Evolutionary conservation across 2,113 vertebrate genomes (phyloP), one percentile per base, ranked within the genome.

Genomic region (Hippocampus mohnikei): DNA sequence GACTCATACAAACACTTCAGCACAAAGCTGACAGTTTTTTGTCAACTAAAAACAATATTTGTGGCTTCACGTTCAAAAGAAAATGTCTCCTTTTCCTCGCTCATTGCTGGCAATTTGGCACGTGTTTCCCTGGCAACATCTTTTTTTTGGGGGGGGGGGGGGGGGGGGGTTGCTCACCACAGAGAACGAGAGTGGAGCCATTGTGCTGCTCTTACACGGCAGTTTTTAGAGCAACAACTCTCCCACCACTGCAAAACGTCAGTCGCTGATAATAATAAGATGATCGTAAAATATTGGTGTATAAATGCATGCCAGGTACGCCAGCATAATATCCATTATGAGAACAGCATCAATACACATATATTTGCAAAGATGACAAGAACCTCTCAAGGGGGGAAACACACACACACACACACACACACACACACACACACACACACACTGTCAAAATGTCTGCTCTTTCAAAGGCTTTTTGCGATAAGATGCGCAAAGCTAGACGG

Each of bases 111-210:
- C 84, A 91, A 89, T 84, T 91, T 91, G 88, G 82, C 79, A 46
- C 20, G 66, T 74, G 91, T 93, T 90, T 81, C 91, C 89, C 67
- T 92, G 88, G 88, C 87, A 93, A 92, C 92, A 53, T 80, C 87
- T 91, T 90, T 46, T 46, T 46, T 66, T 46, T 23, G 16, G 50
- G 77, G 33, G 33, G 5, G 33, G 29, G 1, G 3, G 78, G 20
- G 77, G 29, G 33, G 33, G 33, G 5, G 5, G 5, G 77, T 88
- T 90, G 82, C 87, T 84, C 81, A 60, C 70, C 25, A 84, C 83
- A 81, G 88, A 88, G 75, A n/a, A 77, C 74, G 69, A 80, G 83
- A 83, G 85, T 42, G 72, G 82, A 77, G 80, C 83, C 80, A 78
- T 66, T 82, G 20, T 62, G 60, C 3, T 20, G 60, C 59, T 61